Evolutionary conservation across 2,888 invertebrate genomes (phyloP), one percentile per base, ranked within the genome.

Genomic region (Troides aeacus): DNA sequence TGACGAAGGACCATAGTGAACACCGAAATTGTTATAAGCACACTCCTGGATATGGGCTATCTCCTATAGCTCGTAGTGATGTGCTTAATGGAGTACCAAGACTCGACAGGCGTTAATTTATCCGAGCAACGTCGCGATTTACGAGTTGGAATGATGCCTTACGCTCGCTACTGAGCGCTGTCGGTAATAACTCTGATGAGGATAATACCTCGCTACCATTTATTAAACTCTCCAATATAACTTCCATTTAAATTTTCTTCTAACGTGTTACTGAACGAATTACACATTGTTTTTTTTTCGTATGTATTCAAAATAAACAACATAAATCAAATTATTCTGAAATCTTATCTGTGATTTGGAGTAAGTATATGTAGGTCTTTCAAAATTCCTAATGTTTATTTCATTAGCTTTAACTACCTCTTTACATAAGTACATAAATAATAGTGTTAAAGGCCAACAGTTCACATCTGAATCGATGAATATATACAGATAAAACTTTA

Each of bases 51-150:
- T 79, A 78, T 80, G 73, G 73, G 73, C 36, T 39, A 57, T 39
- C 36, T 10, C 57, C 64, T 57, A 21, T 57, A 64, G n/a, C 64
- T 64, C 57, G 69, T 72, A 66, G 68, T 64, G 71, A 72, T 72
- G 72, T 72, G 73, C 71, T 72, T 76, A 75, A 72, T 70, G 70
- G 71, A 76, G 71, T 66, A 62, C 66, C 66, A 71, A 77, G 76
- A 73, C 74, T 71, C 77, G 83, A 79, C 81, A 81, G 79, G 79
- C 78, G 81, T 78, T 84, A 84, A 84, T 84, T 82, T 82, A 84
- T 82, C 76, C 76, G 76, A 78, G 76, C 75, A 76, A 73, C 72
- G 73, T 73, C 74, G 73, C 80, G 79, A 82, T 84, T 84, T 83
- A 84, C 79, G 81, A 78, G 71, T 76, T 59, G 56, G 72, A 56